Evolutionary conservation across 1,140 invertebrate genomes (phyloP).

Genomic region (Ctenoplectra terminalis): DNA sequence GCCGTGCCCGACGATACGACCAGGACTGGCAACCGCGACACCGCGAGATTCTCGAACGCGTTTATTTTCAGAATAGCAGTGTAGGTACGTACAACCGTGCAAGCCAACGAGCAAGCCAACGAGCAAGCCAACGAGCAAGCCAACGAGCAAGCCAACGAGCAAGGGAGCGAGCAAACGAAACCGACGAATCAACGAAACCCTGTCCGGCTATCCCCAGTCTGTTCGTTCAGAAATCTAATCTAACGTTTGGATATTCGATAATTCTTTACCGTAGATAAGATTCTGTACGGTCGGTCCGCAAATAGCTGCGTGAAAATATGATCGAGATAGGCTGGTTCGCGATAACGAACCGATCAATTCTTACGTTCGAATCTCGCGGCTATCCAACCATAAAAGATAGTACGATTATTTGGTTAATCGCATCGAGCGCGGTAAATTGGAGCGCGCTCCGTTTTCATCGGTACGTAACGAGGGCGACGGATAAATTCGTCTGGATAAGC

Average conservation of each 20-base stretch:
- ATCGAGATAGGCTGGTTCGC: background rate
- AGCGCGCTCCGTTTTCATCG: constrained; percentile 5
- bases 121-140: no score
- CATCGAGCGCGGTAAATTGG: constrained; percentile 1
- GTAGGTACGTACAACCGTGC: no score
- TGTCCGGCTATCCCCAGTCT: background rate
- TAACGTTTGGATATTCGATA: constrained; percentile 60
- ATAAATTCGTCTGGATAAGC: constrained; percentile 17
- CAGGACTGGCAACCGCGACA: constrained; percentile 55
- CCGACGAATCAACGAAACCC: constrained; percentile 16
- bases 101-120: no score
- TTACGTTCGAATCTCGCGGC: no score
- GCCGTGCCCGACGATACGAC: constrained; percentile 23
- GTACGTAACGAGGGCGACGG: constrained; percentile 12
- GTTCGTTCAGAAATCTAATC: constrained; percentile 64
- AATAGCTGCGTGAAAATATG: background rate
- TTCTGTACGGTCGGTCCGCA: constrained; percentile 11
- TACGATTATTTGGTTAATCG: background rate
- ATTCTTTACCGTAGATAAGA: constrained; percentile 61
- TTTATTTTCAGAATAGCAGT: constrained; percentile 70
- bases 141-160: no score
- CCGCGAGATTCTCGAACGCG: constrained; percentile 51
- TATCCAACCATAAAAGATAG: no score
- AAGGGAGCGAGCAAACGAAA: no score
- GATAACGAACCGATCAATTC: background rate